Evolutionary conservation across 2,113 vertebrate species (phyloP), one percentile per base, ranked within the genome.

Genomic region (Scytalopus superciliaris): DNA sequence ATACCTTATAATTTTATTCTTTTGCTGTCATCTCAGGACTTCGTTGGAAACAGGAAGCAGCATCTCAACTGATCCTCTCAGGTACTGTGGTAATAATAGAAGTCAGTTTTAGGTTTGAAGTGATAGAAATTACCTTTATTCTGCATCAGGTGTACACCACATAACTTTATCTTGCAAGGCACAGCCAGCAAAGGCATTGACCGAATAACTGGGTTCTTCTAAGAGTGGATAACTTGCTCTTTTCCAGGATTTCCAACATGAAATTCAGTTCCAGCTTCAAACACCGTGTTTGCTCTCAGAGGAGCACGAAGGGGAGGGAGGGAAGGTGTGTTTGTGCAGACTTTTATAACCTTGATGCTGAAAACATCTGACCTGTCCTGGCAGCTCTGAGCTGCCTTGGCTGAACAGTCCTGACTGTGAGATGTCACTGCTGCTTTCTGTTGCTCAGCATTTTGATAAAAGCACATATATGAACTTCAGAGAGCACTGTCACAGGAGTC

Each of bases 21-120:
- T 98, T 97, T 97, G 79, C 94, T 95, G 25, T 91, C 87, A 89
- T 87, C 96, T 97, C 97, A 98, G 98, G 97, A 97, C 97, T 63
- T 98, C 98, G n/a, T 39, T 98, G 97, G 98, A 98, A 91, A 98
- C 97, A 25, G 70, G 91, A 97, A 98, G 98, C 96, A 97, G 96
- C 95, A 35, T 98, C 89, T 98, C 98, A 75, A 94, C 96, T 44
- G 98, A 97, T 70, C 96, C 64, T 0, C 79, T 96, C 97, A 98
- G 98, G 97, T 97, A 96, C 91, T 73, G 94, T 96, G 25, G 56
- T 80, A 52, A n/a, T 27, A 14, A 0, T 4, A 76, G 79, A 13
- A 56, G 47, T 56, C 52, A 22, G 67, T 15, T 86, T 12, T 52
- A 55, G 37, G 31, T 82, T 24, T 37, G 64, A 75, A 85, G 17